A percentile compares a stretch with the other conserved stretches of the same genome.
These are phyloP conservation scores for Percina caprodes DNA, from an alignment of 2,113 vertebrate genomes.

Conservation along the genomic window DNA sequence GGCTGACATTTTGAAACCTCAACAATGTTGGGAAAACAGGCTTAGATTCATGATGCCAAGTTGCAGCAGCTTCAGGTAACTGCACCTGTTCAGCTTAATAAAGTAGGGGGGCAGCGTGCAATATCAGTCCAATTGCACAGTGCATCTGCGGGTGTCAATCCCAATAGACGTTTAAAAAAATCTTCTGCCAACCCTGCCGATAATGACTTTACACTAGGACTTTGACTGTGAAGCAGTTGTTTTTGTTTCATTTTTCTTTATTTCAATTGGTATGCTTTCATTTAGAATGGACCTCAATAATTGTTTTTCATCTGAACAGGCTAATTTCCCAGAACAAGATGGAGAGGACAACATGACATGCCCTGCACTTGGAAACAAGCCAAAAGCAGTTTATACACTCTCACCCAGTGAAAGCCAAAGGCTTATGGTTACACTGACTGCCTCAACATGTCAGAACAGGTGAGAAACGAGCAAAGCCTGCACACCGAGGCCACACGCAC, in stretches of 20 bases:
- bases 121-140: not conserved
- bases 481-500: slow-evolving; percentile 77
- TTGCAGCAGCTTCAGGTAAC: slow-evolving; percentile 28
- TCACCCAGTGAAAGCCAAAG: not conserved
- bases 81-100: slow-evolving; percentile 49
- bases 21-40: not conserved
- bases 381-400: not conserved
- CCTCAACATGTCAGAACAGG: slow-evolving; percentile 43
- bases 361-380: not conserved
- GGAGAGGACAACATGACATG: not conserved
- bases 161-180: no score
- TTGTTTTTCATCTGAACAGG: not conserved
- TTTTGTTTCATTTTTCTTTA: not conserved
- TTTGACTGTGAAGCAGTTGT: not conserved
- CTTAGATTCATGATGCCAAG: not conserved
- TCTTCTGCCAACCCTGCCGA: not conserved
- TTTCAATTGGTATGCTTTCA: not conserved
- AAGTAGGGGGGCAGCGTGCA: not conserved
- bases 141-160: no score
- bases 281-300: not conserved
- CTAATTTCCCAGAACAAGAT: slow-evolving; percentile 15
- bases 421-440: slow-evolving; percentile 35
- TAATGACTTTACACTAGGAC: not conserved
- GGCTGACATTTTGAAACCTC: slow-evolving; percentile 3
- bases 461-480: slow-evolving; percentile 19